These are phyloP conservation scores for Catamblyrhynchus diadema DNA, from an alignment of 2,797 vertebrate species.

Conservation along the genomic window DNA sequence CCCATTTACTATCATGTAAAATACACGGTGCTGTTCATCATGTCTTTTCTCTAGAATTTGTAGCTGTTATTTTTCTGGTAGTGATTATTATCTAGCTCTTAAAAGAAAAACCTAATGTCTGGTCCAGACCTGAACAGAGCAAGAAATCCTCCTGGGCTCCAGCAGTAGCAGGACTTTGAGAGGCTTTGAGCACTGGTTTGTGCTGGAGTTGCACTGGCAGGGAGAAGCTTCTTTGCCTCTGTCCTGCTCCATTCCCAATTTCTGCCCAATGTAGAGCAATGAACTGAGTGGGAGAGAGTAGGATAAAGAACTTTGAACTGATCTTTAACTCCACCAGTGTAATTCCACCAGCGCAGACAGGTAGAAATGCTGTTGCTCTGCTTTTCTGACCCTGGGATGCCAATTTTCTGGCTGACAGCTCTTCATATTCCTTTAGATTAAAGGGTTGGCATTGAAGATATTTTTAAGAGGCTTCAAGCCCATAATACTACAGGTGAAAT, in stretches of 20 bases:
- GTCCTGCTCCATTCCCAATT: neutral
- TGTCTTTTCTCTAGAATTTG: slow-evolving; percentile 44
- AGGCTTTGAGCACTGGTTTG: neutral
- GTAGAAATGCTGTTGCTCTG: neutral
- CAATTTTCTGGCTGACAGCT: neutral
- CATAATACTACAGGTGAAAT: neutral
- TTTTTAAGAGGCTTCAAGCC: neutral
- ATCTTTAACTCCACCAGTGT: neutral
- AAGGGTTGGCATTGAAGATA: neutral
- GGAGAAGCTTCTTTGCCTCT: neutral
- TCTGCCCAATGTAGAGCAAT: neutral
- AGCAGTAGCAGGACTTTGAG: neutral
- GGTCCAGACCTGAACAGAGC: neutral
- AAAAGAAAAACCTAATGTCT: slow-evolving; percentile 53
- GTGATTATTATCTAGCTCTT: slow-evolving; percentile 58
- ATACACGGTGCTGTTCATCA: slow-evolving; percentile 66
- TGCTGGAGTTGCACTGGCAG: neutral
- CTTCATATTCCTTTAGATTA: neutral
- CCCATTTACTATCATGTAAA: slow-evolving; percentile 77
- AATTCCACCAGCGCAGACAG: neutral
- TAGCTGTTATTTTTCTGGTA: slow-evolving; percentile 48
- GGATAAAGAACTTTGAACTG: neutral
- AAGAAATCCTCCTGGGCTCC: neutral
- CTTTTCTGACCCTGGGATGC: neutral
- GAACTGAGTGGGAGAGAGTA: neutral